A percentile compares a stretch with the other conserved stretches of the same genome.
phyloP scores from a whole-genome alignment of 2,113 vertebrate genomes.

The Phasianus colchicus region DNA sequence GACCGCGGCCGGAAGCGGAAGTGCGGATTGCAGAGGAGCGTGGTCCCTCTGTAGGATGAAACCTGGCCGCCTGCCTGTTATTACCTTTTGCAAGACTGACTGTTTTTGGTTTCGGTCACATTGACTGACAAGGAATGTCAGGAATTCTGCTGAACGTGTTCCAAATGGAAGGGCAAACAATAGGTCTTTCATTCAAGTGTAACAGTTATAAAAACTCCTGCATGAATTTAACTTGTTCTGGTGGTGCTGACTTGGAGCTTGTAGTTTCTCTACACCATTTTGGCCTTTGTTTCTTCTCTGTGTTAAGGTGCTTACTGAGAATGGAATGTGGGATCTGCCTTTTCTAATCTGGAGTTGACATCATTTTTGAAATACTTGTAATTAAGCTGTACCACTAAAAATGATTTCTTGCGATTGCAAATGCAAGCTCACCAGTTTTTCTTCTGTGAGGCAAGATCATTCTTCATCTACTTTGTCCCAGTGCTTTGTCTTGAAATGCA shows the following conservation, averaged over 20 bases:
- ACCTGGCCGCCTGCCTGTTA: constrained; percentile 68
- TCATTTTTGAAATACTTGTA: not conserved
- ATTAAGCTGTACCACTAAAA: not conserved
- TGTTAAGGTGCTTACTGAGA: constrained; percentile 18
- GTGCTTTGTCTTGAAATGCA: not conserved
- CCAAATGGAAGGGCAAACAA: constrained; percentile 74
- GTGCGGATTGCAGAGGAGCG: constrained; percentile 26
- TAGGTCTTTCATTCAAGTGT: constrained; percentile 73
- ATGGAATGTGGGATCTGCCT: not conserved
- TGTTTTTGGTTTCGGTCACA: constrained; percentile 81
- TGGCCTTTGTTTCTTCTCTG: not conserved
- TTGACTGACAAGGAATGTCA: constrained; percentile 80
- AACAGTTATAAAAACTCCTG: constrained; percentile 57
- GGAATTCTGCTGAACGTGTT: constrained; percentile 77
- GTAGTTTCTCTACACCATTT: not conserved
- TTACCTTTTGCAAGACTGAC: constrained; percentile 70
- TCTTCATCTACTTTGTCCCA: not conserved
- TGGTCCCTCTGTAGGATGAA: constrained; percentile 61
- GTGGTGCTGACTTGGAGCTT: not conserved
- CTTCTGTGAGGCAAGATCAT: not conserved
- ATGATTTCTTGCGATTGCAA: not conserved
- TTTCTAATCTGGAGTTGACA: constrained; percentile 5
- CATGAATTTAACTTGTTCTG: constrained; percentile 52
- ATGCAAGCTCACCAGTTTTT: not conserved
- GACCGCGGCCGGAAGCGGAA: constrained; percentile 47